Percentiles rank a stretch among this genome's conserved stretches.
These are phyloP conservation scores for Megaceryle torquata DNA, from an alignment of 2,113 vertebrate species.

Conservation along the genomic window DNA sequence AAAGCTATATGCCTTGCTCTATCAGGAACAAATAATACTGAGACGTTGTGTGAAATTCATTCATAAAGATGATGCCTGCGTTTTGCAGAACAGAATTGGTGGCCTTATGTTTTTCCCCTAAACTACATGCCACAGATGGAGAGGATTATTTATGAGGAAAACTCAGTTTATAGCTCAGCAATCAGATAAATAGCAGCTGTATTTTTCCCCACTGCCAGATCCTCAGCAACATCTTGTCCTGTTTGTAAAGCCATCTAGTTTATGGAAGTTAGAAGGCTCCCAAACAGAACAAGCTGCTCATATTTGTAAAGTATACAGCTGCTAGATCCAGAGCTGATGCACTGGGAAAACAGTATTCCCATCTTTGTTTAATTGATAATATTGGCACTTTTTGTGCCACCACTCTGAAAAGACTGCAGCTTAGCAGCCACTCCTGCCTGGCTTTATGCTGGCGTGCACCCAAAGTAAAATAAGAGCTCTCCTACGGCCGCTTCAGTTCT, in stretches of 20 bases:
- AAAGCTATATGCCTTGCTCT: not conserved
- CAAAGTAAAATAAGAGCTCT: slow-evolving; percentile 26
- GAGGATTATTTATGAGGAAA: slow-evolving; percentile 41
- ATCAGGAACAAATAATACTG: not conserved
- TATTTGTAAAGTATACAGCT: slow-evolving; percentile 37
- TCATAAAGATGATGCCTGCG: not conserved
- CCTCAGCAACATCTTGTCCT: slow-evolving; percentile 39
- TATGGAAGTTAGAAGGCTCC: slow-evolving; percentile 42
- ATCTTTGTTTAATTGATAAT: slow-evolving; percentile 48
- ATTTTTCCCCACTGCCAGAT: slow-evolving; percentile 16
- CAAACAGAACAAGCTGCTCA: not conserved
- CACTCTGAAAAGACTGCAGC: not conserved
- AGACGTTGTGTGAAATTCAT: not conserved
- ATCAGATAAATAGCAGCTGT: slow-evolving; percentile 2
- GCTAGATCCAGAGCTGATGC: slow-evolving; percentile 1
- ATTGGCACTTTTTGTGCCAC: slow-evolving; percentile 14
- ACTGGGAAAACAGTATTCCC: slow-evolving; percentile 15
- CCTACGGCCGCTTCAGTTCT: not conserved
- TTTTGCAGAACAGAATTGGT: slow-evolving; percentile 2
- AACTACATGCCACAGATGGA: slow-evolving; percentile 12
- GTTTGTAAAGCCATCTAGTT: slow-evolving; percentile 29
- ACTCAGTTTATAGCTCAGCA: slow-evolving; percentile 28
- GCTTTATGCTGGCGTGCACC: not conserved
- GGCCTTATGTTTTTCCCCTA: not conserved
- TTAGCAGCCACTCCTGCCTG: slow-evolving; percentile 17